Evolutionary conservation across 2,113 vertebrate genomes (phyloP), one percentile per base, ranked within the genome.

Genomic region (Lophura nycthemera): DNA sequence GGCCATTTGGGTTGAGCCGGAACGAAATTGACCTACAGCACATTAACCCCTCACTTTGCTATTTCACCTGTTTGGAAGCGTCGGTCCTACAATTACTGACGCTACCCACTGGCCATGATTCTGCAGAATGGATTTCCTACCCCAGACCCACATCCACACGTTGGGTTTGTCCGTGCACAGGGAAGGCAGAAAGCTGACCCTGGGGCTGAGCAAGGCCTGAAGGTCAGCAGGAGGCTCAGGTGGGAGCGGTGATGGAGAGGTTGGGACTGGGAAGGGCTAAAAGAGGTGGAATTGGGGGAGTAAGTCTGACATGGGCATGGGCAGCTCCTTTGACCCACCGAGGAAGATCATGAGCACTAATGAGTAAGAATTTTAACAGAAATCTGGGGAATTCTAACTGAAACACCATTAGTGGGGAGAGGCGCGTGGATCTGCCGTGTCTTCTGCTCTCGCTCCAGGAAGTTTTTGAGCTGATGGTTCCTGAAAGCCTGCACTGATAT

Each of bases 281-380:
- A 77, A 34, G 8, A 36, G 34, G 66, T 43, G 43, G 73, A 54
- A 30, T 22, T 8, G 20, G 67, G 27, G 10, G 45, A 74, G 4
- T 50, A 72, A 89, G 21, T 43, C 60, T 38, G 29, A 70, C 19
- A 3, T 3, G 38, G 86, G 86, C 19, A 3, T 3, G 38, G 86
- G 86, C 43, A 66, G 86, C 72, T 60, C 77, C n/a, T 65, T 16
- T 25, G 86, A 43, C n/a, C 29, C 47, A 3, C 50, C 36, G 25
- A 73, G 73, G 64, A 36, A 56, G 59, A 60, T 70, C 69, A 56
- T 94, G 63, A 86, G 48, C 69, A 38, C 47, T 90, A 79, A 90
- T 86, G 84, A 79, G 72, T 19, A 76, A 13, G 83, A 75, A 71
- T 67, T 86, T 66, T 78, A 83, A 83, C 81, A 86, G 76, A 90